Conservation (phyloP, 2,888 invertebrate species). For the Leptura quadrifasciata region DNA sequence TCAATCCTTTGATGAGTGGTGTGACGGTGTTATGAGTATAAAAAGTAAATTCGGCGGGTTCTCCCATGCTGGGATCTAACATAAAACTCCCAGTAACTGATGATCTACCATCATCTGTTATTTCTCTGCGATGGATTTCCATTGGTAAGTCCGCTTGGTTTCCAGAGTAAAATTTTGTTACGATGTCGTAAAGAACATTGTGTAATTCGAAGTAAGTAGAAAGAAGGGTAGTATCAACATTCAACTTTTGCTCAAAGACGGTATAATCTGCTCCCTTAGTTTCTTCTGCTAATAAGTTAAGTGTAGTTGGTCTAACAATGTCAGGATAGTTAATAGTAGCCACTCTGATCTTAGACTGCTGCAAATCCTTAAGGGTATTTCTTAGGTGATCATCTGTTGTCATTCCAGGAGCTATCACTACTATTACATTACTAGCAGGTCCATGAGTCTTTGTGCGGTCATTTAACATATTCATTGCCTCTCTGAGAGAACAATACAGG, state of each 20-base stretch:
- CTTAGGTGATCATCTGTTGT: constrained; percentile 71
- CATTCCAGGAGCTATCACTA: constrained; percentile 77
- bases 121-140: constrained; percentile 76
- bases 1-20: constrained; percentile 75
- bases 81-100: constrained; percentile 76
- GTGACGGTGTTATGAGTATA: constrained; percentile 76
- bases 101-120: constrained; percentile 74
- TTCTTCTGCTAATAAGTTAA: constrained; percentile 73
- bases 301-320: constrained; percentile 71
- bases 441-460: constrained; percentile 72
- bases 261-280: constrained; percentile 75
- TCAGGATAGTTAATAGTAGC: constrained; percentile 77
- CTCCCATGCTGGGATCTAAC: constrained; percentile 75
- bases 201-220: constrained; percentile 76
- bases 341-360: constrained; percentile 73
- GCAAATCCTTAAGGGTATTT: constrained; percentile 72
- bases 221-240: constrained; percentile 74
- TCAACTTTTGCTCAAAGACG: constrained; percentile 75
- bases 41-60: constrained; percentile 75
- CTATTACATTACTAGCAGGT: constrained; percentile 75
- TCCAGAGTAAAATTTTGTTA: constrained; percentile 74
- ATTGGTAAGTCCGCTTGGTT: constrained; percentile 73
- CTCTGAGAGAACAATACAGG: constrained; percentile 73
- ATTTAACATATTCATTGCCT: constrained; percentile 74
- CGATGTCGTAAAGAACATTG: constrained; percentile 74